phyloP scores from a whole-genome alignment of 2,888 invertebrate species.

The Digitonthophagus gazella region DNA sequence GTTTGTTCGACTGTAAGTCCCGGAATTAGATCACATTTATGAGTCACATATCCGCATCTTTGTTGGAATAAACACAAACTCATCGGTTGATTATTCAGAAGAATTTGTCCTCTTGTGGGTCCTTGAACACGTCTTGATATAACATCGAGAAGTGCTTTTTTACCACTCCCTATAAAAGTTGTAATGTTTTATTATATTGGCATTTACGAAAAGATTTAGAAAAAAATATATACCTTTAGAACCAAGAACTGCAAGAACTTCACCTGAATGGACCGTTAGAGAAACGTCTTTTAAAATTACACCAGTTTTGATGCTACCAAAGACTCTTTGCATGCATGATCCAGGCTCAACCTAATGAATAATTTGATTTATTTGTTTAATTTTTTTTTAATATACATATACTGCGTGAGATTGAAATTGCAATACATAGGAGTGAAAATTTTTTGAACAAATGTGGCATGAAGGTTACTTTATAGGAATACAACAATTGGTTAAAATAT shows the following conservation, averaged over 20 bases:
- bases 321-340: constrained; percentile 70
- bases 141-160: constrained; percentile 90
- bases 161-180: constrained; percentile 75
- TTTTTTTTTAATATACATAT: not conserved
- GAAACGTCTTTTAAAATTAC: constrained; percentile 91
- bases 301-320: constrained; percentile 77
- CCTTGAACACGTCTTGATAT: constrained; percentile 79
- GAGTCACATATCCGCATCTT: constrained; percentile 85
- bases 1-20: constrained; percentile 88
- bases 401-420: too few species aligned
- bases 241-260: constrained; percentile 89
- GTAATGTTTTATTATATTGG: not conserved
- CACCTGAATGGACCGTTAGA: constrained; percentile 86
- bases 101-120: constrained; percentile 82
- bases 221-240: constrained; percentile 69
- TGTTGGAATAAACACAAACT: constrained; percentile 79
- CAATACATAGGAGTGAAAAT: too few species aligned
- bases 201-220: not conserved
- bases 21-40: constrained; percentile 79
- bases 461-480: too few species aligned
- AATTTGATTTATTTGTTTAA: not conserved
- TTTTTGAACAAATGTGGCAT: too few species aligned
- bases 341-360: constrained; percentile 70
- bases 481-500: too few species aligned
- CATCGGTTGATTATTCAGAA: constrained; percentile 83